Base-by-base conservation (phyloP, 2,113 vertebrate genomes). In the Oncorhynchus mykiss region DNA sequence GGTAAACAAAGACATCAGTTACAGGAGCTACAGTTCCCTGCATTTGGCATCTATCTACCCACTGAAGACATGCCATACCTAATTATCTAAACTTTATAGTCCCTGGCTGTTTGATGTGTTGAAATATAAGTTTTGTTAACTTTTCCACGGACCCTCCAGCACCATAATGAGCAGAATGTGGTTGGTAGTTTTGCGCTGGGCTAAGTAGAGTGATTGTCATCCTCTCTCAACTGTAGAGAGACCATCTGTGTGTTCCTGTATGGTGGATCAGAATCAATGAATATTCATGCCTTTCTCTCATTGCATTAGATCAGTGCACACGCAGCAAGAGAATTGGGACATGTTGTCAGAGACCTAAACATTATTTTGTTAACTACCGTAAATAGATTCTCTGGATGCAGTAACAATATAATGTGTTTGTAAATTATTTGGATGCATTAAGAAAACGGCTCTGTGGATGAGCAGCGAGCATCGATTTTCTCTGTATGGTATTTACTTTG, bases 201-300 rank as follows among this genome's bases (percentile, higher is more conserved):
- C 39, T 39, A 45, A 11, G 83, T 86, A 69, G 86, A 84, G 80
- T 82, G 78, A 80, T 82, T 81, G 78, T 67, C 79, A 89, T 86
- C 84, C 85, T 90, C 86, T 72, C 54, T 91, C 85, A 86, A 86
- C 88, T 84, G 85, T 89, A 84, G 82, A 85, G 85, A 88, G 88
- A 86, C 91, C 92, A 94, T 93, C 92, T 93, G 91, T 86, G 89
- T 87, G 79, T 82, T 83, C 76, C 86, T 82, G 90, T 85, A 74
- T 86, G 84, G 84, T 88, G 79, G 84, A 90, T 89, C 84, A 87
- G 75, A 86, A 71, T 82, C 83, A 71, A 84, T 93, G 91, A 93
- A 93, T 93, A 93, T 93, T 91, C 91, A 92, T 86, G 85, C 91
- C 91, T 92, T 91, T 90, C 88, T 45, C 39, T 45, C 39, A 45